Conservation (phyloP, 1,140 invertebrate genomes). For the Pristionchus pacificus region DNA sequence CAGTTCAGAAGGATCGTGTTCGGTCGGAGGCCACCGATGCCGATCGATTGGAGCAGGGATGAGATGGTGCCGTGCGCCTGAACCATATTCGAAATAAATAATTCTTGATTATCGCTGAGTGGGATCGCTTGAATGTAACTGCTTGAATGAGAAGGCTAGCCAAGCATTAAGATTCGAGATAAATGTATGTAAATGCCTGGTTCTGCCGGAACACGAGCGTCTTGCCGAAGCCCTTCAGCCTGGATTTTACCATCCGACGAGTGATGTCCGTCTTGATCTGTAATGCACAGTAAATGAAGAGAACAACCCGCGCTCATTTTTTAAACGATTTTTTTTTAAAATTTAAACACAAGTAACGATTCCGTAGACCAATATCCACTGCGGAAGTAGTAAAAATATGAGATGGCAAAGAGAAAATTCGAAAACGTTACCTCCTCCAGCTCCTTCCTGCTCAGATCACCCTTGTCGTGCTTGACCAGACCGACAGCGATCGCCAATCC, state of each 20-base stretch:
- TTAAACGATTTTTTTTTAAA: constrained; percentile 11
- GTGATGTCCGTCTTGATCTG: constrained; percentile 47
- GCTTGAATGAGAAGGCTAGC: constrained; percentile 19
- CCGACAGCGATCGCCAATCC: constrained; percentile 85
- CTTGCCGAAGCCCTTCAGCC: constrained; percentile 50
- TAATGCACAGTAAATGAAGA: too few species aligned
- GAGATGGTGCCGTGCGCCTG: constrained; percentile 52
- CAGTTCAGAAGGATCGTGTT: constrained; percentile 97
- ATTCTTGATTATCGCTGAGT: too few species aligned
- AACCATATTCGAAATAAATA: too few species aligned
- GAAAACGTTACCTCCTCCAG: background rate
- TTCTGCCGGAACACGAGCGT: constrained; percentile 44
- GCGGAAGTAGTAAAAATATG: too few species aligned
- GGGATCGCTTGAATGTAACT: too few species aligned
- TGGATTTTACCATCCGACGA: constrained; percentile 47
- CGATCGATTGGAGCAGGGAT: constrained; percentile 78
- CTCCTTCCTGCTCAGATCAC: background rate
- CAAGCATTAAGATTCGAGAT: background rate
- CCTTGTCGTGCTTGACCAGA: constrained; percentile 66
- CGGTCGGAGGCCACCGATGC: constrained; percentile 91
- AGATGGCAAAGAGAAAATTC: background rate
- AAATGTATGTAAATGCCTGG: constrained; percentile 28
- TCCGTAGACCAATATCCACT: too few species aligned
- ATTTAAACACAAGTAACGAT: too few species aligned
- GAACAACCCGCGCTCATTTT: too few species aligned